These are phyloP conservation scores for Ctenopoma kingsleyae DNA, from an alignment of 2,797 vertebrate species.

Conservation along the genomic window DNA sequence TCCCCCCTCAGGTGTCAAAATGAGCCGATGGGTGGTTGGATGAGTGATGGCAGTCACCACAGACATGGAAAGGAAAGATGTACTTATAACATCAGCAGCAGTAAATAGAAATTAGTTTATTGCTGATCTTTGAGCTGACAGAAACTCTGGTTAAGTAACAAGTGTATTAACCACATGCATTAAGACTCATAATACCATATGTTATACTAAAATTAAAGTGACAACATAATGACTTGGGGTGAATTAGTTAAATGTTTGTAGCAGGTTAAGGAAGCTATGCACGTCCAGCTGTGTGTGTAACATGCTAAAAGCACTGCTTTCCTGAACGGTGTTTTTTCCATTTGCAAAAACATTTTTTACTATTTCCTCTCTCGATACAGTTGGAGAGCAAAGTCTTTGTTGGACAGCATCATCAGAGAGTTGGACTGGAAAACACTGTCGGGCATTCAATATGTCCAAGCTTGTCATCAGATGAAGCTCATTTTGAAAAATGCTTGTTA, in stretches of 20 bases:
- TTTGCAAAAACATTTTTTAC: conserved; percentile 50
- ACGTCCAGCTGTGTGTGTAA: conserved; percentile 45
- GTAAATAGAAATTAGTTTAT: conserved; percentile 71
- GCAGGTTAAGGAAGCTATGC: conserved; percentile 53
- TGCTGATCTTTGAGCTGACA: conserved; percentile 65
- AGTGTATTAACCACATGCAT: conserved; percentile 66
- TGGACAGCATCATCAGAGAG: conserved; percentile 63
- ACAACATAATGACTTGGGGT: conserved; percentile 74
- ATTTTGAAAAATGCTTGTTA: conserved; percentile 81
- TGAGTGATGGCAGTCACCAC: conserved; percentile 42
- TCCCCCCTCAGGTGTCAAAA: conserved; percentile 65
- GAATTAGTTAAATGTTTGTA: conserved; percentile 57
- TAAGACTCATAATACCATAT: conserved; percentile 54
- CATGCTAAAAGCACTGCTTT: conserved; percentile 49
- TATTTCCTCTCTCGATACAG: conserved; percentile 44
- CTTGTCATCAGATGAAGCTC: conserved; percentile 77
- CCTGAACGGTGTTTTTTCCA: conserved; percentile 33
- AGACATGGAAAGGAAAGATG: conserved; percentile 55
- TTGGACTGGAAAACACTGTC: conserved; percentile 68
- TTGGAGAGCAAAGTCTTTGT: conserved; percentile 59
- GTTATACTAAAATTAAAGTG: conserved; percentile 70
- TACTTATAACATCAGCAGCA: conserved; percentile 56
- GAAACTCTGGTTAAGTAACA: conserved; percentile 65
- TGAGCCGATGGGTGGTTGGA: conserved; percentile 56
- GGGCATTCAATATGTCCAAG: conserved; percentile 71